Conservation (phyloP, 2,113 vertebrate species). For the Andinoacara biseriatus region DNA sequence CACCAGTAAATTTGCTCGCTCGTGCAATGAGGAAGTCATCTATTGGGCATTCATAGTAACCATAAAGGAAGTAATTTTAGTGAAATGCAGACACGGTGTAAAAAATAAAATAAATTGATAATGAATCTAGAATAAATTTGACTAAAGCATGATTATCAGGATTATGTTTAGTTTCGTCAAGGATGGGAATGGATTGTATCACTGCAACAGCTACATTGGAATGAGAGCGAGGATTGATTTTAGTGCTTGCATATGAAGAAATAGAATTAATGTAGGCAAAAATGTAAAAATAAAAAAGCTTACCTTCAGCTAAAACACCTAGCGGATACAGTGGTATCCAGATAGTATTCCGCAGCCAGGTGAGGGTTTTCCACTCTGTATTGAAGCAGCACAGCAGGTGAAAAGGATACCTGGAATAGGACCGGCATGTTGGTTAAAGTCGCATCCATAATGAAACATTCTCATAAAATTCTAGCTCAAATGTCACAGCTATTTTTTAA, state of each 20-base stretch:
- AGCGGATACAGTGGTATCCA: slow-evolving; percentile 96
- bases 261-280: background rate
- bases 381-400: slow-evolving; percentile 93
- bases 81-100: background rate
- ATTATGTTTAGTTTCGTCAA: slow-evolving; percentile 87
- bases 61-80: background rate
- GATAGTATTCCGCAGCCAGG: slow-evolving; percentile 92
- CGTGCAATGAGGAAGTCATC: background rate
- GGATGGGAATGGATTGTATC: slow-evolving; percentile 91
- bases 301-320: slow-evolving; percentile 92
- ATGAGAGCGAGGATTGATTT: background rate
- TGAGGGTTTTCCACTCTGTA: slow-evolving; percentile 93
- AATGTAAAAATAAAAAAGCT: no score
- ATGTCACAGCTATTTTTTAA: background rate
- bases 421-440: background rate
- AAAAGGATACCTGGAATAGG: slow-evolving; percentile 88
- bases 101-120: background rate
- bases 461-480: background rate
- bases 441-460: background rate
- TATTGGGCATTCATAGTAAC: background rate
- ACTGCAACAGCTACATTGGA: slow-evolving; percentile 84
- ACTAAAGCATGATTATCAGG: background rate
- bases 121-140: background rate
- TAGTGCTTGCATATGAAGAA: background rate
- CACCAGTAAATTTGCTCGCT: background rate